A percentile compares a stretch with the other conserved stretches of the same genome.
Conservation (phyloP, 2,888 invertebrate species). For the Meiosimyza platycephala region DNA sequence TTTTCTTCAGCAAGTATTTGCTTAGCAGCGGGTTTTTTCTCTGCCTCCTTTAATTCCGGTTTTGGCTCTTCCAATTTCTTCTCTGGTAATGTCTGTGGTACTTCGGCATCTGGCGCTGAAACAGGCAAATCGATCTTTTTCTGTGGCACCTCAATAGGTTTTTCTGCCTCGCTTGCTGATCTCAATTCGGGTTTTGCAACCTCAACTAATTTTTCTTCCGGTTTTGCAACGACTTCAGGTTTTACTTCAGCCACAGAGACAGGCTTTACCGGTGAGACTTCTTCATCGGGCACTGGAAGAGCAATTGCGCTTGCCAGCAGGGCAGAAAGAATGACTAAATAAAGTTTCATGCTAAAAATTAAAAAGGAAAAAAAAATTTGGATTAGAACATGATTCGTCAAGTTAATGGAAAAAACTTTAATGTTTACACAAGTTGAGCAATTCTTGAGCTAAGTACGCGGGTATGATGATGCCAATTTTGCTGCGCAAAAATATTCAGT, state of each 20-base stretch:
- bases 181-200: slow-evolving; percentile 43
- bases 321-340: slow-evolving; percentile 58
- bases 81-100: slow-evolving; percentile 48
- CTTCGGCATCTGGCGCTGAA: slow-evolving; percentile 50
- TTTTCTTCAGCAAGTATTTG: slow-evolving; percentile 50
- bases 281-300: slow-evolving; percentile 63
- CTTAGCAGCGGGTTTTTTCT: slow-evolving; percentile 47
- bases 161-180: slow-evolving; percentile 37
- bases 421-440: slow-evolving; percentile 4
- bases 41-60: slow-evolving; percentile 39
- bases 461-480: slow-evolving; percentile 2
- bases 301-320: slow-evolving; percentile 56
- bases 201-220: slow-evolving; percentile 45
- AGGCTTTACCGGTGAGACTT: slow-evolving; percentile 53
- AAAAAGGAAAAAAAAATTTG: background rate
- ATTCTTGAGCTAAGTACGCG: slow-evolving; percentile 22
- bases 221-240: slow-evolving; percentile 43
- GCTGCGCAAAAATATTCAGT: slow-evolving; percentile 12
- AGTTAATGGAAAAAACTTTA: background rate
- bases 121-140: slow-evolving; percentile 46
- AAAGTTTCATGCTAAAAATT: slow-evolving; percentile 60
- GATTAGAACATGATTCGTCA: slow-evolving; percentile 13
- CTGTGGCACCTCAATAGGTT: background rate
- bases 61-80: slow-evolving; percentile 42
- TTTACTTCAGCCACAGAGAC: slow-evolving; percentile 52